Evolutionary conservation across 2,113 vertebrate species (phyloP), one percentile per base, ranked within the genome.

Genomic region (Shinisaurus crocodilurus): DNA sequence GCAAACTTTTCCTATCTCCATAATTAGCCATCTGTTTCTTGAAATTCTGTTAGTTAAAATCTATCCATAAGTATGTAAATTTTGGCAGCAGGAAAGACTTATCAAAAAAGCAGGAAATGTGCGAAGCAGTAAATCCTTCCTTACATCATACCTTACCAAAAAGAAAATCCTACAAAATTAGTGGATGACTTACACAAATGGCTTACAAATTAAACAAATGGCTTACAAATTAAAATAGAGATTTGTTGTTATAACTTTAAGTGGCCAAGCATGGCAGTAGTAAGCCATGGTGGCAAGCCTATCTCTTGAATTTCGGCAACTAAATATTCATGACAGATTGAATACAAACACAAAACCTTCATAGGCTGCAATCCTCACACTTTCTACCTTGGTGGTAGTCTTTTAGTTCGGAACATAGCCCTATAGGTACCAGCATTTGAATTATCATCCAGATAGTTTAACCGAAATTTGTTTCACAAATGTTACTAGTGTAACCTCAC

Each of bases 11-110:
- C 89, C 94, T 92, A 94, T 90, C 91, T 91, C 91, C 92, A 94
- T 94, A 93, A 90, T 93, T 93, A 94, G 87, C 94, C 94, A 94
- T 96, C 93, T 94, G 90, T 90, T 94, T 91, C 92, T 90, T 81
- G 86, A 95, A 77, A 75, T 82, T 93, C 74, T 93, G 89, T 60
- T 87, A 88, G 63, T 77, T 84, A 82, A 34, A 82, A 65, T 50
- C 16, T 83, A 75, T 94, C 92, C 77, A 86, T 77, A 90, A 89
- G 6, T 63, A 87, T 76, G 69, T 23, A 23, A 1, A 13, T 89
- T 92, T 72, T 75, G 94, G 94, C 91, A 95, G 90, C 90, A 82
- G 45, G 87, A 75, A 80, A 63, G 76, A 79, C 91, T 90, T 67
- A 82, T 84, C 82, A 90, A 85, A 72, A 60, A 82, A 60, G 34